Evolutionary conservation across 2,797 vertebrate genomes (phyloP).

Genomic region (Bufotes viridis): DNA sequence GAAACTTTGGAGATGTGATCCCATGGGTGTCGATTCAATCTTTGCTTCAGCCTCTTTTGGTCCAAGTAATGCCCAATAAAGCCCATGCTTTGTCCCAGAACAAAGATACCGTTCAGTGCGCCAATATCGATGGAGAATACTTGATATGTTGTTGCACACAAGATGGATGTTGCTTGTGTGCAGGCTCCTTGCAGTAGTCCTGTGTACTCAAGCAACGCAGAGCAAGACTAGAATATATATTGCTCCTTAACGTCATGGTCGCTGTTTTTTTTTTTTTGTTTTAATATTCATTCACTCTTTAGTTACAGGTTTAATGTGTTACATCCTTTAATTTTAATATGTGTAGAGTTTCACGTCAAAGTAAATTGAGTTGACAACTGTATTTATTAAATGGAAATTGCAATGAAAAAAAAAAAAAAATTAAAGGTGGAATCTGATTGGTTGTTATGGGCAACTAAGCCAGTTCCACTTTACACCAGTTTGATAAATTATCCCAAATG

Average conservation of each 20-base stretch:
- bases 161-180: neutral
- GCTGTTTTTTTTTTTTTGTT: neutral
- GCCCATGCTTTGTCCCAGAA: slow-evolving; percentile 97
- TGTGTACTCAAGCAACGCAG: slow-evolving; percentile 36
- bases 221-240: slow-evolving; percentile 23
- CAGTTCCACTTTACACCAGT: no score
- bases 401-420: no score
- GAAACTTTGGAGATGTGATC: slow-evolving; percentile 97
- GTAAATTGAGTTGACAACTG: slow-evolving; percentile 64
- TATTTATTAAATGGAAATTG: slow-evolving; percentile 73
- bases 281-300: neutral
- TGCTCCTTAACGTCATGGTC: slow-evolving; percentile 29
- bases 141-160: neutral
- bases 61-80: slow-evolving; percentile 98
- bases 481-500: no score
- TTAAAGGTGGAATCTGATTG: no score
- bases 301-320: slow-evolving; percentile 29
- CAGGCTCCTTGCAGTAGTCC: slow-evolving; percentile 1
- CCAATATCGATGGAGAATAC: slow-evolving; percentile 86
- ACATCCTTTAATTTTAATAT: slow-evolving; percentile 60
- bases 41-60: slow-evolving; percentile 97
- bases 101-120: slow-evolving; percentile 96
- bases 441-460: no score
- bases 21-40: slow-evolving; percentile 96
- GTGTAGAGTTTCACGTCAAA: slow-evolving; percentile 66